phyloP scores from a whole-genome alignment of 2,797 vertebrate species.

The Anguilla marmorata region DNA sequence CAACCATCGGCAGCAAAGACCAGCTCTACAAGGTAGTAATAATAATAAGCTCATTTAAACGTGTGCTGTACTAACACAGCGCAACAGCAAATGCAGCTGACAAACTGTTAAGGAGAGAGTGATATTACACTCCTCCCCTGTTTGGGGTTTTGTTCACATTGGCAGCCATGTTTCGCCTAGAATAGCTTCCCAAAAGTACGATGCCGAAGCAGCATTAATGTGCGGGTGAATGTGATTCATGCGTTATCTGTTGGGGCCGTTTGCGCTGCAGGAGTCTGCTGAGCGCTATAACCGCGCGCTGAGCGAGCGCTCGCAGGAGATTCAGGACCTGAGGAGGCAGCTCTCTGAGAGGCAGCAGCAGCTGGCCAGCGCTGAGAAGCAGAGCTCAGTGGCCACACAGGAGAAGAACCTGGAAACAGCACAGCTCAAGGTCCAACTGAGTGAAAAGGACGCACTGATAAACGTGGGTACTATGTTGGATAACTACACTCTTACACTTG shows the following conservation, averaged over 20 bases:
- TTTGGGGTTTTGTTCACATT: background rate
- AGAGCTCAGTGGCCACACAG: constrained; percentile 58
- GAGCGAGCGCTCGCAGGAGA: constrained; percentile 67
- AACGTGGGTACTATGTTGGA: constrained; percentile 59
- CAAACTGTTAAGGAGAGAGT: background rate
- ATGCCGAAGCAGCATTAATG: background rate
- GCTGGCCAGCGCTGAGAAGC: constrained; percentile 62
- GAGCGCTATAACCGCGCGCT: constrained; percentile 71
- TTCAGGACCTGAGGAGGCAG: constrained; percentile 72
- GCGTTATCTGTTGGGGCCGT: background rate
- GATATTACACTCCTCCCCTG: background rate
- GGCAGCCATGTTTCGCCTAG: background rate
- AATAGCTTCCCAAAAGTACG: background rate
- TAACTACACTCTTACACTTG: background rate
- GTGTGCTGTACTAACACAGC: background rate
- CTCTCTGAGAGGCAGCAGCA: constrained; percentile 66
- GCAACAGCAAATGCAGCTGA: background rate
- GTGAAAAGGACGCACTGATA: constrained; percentile 75
- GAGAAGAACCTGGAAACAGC: constrained; percentile 64
- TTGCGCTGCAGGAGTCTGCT: constrained; percentile 65
- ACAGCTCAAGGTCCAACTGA: constrained; percentile 63
- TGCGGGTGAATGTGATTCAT: background rate
- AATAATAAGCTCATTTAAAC: background rate
- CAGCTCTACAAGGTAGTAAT: constrained; percentile 71
- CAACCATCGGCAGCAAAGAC: constrained; percentile 77